These are phyloP conservation scores for Sebastes nivosus DNA, from an alignment of 2,797 vertebrate species.

Conservation along the genomic window DNA sequence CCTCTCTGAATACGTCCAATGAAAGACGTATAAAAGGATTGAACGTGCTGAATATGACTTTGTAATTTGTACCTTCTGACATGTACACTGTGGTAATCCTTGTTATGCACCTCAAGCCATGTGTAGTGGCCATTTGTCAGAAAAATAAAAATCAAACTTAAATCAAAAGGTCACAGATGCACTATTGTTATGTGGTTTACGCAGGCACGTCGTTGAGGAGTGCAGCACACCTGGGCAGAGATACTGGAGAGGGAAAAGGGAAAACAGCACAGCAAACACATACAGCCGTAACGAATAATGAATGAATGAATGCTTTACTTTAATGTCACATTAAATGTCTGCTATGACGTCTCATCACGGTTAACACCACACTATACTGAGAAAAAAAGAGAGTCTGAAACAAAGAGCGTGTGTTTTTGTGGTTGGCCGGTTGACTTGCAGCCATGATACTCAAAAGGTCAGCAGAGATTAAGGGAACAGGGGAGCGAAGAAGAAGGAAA, in stretches of 20 bases:
- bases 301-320: background rate
- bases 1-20: slow-evolving; percentile 14
- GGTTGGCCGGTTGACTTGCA: slow-evolving; percentile 30
- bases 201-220: too few relatives aligned
- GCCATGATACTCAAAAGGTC: slow-evolving; percentile 64
- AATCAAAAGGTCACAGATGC: background rate
- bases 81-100: slow-evolving; percentile 6
- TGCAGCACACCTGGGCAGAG: too few relatives aligned
- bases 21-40: slow-evolving; percentile 36
- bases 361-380: background rate
- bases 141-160: background rate
- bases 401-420: slow-evolving; percentile 53
- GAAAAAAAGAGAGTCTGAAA: background rate
- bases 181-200: too few relatives aligned
- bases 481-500: slow-evolving; percentile 27
- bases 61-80: slow-evolving; percentile 24
- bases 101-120: background rate
- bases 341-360: background rate
- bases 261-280: too few relatives aligned
- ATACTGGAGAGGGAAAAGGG: too few relatives aligned
- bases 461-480: slow-evolving; percentile 59
- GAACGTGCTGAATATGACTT: slow-evolving; percentile 15
- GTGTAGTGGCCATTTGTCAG: too few relatives aligned
- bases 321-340: background rate
- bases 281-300: too few relatives aligned